Base-by-base conservation (phyloP, 2,888 invertebrate species). In the Aromia moschata region DNA sequence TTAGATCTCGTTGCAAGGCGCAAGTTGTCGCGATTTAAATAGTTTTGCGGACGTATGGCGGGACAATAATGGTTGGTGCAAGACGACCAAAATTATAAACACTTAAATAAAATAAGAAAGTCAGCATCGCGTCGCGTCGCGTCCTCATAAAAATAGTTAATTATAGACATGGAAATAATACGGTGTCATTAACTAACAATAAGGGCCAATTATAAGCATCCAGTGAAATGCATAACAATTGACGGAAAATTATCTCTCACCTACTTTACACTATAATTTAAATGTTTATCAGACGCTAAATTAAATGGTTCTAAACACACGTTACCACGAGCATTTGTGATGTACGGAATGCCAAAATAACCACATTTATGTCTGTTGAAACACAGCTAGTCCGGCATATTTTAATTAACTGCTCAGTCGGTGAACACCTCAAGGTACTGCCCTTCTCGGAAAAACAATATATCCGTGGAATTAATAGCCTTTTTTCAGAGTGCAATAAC, bases 291-390 rank as follows among this genome's bases (percentile, higher is more conserved):
- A 47, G 37, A 17, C 47, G 33, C 36, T 18, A 47, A 18, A 47
- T 37, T 47, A 47, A 20, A 46, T 17, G 47, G 20, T 18, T 37
- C 18, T 47, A 47, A 47, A 37, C 14, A 20, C 14, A 43, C 7
- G 37, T 20, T 47, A 20, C 37, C 36, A 47, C 37, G 20, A 9
- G 18, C 37, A 17, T 36, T 36, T 47, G 25, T 36, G 46, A 12
- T 47, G 18, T 47, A 47, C 47, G 18, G 37, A 37, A 47, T 36
- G 33, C 46, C 46, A 18, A 36, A 47, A 47, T 37, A 18, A 47
- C 37, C 46, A 33, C 36, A 47, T 31, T 36, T 17, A 11, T 37
- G 36, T 11, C 36, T 37, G 36, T 36, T 36, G 37, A 18, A 36
- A 43, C 43, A 46, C 45, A 17, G 10, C n/a, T n/a, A n/a, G n/a